phyloP scores from a whole-genome alignment of 2,113 vertebrate genomes.

The Saguinus imperator region DNA sequence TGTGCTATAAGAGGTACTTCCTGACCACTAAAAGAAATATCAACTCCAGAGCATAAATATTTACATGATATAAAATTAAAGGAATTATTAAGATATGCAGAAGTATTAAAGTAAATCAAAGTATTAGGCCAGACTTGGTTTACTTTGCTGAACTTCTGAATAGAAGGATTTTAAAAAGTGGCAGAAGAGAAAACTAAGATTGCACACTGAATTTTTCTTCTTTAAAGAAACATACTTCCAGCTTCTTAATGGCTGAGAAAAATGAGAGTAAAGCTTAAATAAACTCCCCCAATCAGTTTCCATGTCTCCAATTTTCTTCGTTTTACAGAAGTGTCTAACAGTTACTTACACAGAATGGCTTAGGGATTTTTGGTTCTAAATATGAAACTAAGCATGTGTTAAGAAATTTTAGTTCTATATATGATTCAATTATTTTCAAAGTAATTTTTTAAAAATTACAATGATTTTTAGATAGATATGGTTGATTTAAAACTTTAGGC shows the following conservation, averaged over 20 bases:
- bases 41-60: not conserved
- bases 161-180: not conserved
- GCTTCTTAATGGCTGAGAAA: not conserved
- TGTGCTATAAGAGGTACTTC: not conserved
- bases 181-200: not conserved
- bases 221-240: not conserved
- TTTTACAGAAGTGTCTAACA: not conserved
- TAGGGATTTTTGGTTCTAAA: not conserved
- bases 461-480: conserved; percentile 1
- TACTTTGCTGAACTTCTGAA: not conserved
- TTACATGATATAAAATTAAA: not conserved
- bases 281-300: not conserved
- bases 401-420: not conserved
- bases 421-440: not conserved
- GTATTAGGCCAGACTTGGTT: not conserved
- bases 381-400: not conserved
- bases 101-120: not conserved
- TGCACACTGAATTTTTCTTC: not conserved
- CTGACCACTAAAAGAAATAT: not conserved
- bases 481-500: not conserved
- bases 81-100: not conserved
- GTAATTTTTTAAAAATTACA: not conserved
- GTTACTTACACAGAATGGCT: not conserved
- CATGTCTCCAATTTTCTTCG: not conserved
- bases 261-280: not conserved